phyloP scores from a whole-genome alignment of 2,888 invertebrate species.

The Spicauda simplicius region DNA sequence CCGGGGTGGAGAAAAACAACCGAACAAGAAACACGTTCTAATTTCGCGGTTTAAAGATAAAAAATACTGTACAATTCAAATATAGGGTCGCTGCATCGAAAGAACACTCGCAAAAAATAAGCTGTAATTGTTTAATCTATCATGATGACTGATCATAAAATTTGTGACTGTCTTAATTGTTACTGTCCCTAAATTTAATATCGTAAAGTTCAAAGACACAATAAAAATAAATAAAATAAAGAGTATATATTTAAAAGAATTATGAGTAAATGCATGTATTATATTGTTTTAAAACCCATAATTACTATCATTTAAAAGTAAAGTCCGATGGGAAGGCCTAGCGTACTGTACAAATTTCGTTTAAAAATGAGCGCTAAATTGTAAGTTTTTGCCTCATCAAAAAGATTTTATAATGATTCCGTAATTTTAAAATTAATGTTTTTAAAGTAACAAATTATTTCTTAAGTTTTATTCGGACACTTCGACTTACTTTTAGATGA shows the following conservation, averaged over 20 bases:
- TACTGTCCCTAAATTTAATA: neutral
- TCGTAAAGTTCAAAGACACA: too few relatives aligned
- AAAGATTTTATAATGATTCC: neutral
- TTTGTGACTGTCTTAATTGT: neutral
- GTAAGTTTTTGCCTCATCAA: neutral
- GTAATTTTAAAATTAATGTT: neutral
- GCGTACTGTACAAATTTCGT: neutral
- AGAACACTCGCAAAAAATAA: neutral
- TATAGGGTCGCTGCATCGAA: neutral
- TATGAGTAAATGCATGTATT: too few relatives aligned
- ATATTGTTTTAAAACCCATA: too few relatives aligned
- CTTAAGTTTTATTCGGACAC: neutral
- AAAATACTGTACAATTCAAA: neutral
- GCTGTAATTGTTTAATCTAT: neutral
- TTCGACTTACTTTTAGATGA: neutral
- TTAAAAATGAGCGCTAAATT: neutral
- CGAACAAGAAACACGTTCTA: slow-evolving; percentile 29
- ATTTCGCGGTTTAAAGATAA: slow-evolving; percentile 2
- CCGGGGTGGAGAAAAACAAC: slow-evolving; percentile 7
- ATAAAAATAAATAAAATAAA: too few relatives aligned
- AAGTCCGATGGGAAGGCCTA: too few relatives aligned
- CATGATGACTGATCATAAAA: neutral
- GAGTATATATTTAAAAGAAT: too few relatives aligned
- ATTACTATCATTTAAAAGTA: too few relatives aligned
- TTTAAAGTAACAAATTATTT: slow-evolving; percentile 8